Percentiles rank a stretch among this genome's conserved stretches.
Conservation (phyloP, 2,888 invertebrate genomes). For the Eudiplozoon nipponicum region DNA sequence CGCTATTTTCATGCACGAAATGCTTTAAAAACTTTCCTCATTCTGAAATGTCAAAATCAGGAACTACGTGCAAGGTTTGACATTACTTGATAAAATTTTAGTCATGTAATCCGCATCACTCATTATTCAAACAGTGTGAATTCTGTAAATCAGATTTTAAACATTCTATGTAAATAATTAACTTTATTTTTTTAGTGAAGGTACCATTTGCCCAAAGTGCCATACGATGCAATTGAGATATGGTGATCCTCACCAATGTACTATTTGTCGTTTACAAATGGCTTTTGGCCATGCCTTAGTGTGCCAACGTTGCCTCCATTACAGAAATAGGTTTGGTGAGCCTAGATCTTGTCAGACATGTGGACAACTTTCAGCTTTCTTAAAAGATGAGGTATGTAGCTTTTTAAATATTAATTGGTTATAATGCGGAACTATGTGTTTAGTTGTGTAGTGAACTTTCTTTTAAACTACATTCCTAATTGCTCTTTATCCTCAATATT, state of each 20-base stretch:
- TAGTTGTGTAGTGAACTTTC: no score
- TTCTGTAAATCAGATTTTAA: slow-evolving; percentile 16
- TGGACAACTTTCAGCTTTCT: slow-evolving; percentile 13
- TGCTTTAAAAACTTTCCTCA: slow-evolving; percentile 2
- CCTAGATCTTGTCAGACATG: slow-evolving; percentile 13
- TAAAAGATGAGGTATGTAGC: slow-evolving; percentile 12
- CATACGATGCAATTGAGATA: slow-evolving; percentile 7
- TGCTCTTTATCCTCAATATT: no score
- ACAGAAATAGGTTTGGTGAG: slow-evolving; percentile 13
- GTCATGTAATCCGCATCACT: slow-evolving; percentile 3
- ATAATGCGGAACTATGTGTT: no score
- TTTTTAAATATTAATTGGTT: no score
- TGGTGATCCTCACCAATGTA: slow-evolving; percentile 12
- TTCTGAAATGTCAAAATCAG: slow-evolving; percentile 4
- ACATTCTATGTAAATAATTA: slow-evolving; percentile 7
- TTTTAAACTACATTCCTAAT: no score
- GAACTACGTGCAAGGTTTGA: slow-evolving; percentile 2
- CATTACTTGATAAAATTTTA: background rate
- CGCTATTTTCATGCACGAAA: slow-evolving; percentile 3
- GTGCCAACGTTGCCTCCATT: slow-evolving; percentile 15
- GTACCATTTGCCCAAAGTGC: slow-evolving; percentile 14
- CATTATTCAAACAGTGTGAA: slow-evolving; percentile 11
- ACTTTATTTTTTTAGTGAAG: slow-evolving; percentile 5
- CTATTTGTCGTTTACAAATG: slow-evolving; percentile 15
- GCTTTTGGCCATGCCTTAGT: slow-evolving; percentile 13